Base-by-base conservation (phyloP, 2,113 vertebrate species). In the Orthonyx spaldingii region DNA sequence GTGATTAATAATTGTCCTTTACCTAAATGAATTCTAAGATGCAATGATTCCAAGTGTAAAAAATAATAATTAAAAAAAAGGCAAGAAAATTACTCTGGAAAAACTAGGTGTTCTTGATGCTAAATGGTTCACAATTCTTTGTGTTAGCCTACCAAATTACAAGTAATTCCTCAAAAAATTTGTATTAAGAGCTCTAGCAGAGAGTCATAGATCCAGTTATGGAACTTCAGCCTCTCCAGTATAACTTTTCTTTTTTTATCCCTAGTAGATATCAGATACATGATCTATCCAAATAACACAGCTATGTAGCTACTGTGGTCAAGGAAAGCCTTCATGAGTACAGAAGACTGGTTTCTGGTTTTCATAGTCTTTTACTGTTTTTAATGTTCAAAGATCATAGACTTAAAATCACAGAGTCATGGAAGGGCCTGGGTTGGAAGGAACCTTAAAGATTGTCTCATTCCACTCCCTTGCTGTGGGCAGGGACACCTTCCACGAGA, bases 1-100 rank as follows among this genome's bases (percentile, higher is more conserved):
- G 79, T 97, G 95, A 98, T 98, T 98, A 98, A 97, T 98, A 97
- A 97, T 82, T 59, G 87, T 97, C 94, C 52, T 97, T 97, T 96
- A 93, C 56, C 83, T 96, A 97, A 98, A 97, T 96, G 91, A 97
- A 87, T 97, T 97, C 95, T 96, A 97, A 98, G 97, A 97, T 97
- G 97, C 78, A 93, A 84, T 93, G 80, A 96, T 60, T 91, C 78
- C 94, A 94, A 94, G 75, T 82, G 90, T 57, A 41, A 64, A 89
- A 50, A 86, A 87, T 22, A 59, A 63, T 39, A 30, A 8, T 17
- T 10, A 3, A 63, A 80, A 91, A 47, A 44, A 13, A 33, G 1
- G 56, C 72, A 41, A 59, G 82, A 61, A 76, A 46, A 57, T 63
- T 80, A 84, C 71, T 47, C 37, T 55, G 57, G 41, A 96, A 95